phyloP scores from a whole-genome alignment of 2,113 vertebrate genomes.

The human (Homo sapiens) region GRCh38 chr2:221453001-221453500 shows the following conservation, averaged over 20 bases:
- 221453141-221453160: neutral
- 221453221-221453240: neutral
- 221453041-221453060: conserved; percentile 51
- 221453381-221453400: too few relatives aligned
- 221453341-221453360: neutral
- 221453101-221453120: neutral
- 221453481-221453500: neutral
- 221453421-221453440: neutral
- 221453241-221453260: neutral
- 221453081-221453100: conserved; percentile 33
- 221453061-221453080: neutral
- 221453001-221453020: conserved; percentile 56
- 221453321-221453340: neutral
- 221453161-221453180: neutral
- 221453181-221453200: neutral
- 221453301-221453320: neutral
- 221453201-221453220: neutral
- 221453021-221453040: conserved; percentile 56
- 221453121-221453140: neutral
- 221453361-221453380: neutral
- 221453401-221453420: neutral
- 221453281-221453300: neutral
- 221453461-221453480: neutral
- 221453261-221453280: neutral
- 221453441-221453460: neutral